Percentiles rank a stretch among this genome's conserved stretches.
phyloP scores from a whole-genome alignment of 1,140 invertebrate genomes.

The Drosophila tani region DNA sequence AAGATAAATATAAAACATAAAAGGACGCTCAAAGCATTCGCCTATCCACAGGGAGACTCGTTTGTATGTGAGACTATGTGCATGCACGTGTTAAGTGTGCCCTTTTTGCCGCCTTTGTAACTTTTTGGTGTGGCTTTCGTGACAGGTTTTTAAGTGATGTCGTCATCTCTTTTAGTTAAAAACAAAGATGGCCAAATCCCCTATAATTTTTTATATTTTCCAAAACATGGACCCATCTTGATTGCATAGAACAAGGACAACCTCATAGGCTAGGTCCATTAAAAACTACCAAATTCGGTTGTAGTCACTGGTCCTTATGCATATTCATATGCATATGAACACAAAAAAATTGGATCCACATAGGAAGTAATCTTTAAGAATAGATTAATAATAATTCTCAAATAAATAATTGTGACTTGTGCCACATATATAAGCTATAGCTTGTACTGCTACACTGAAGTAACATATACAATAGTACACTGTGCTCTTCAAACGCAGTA shows the following conservation, averaged over 20 bases:
- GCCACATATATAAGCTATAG: no score
- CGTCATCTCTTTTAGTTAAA: neutral
- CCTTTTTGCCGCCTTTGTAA: constrained; percentile 18
- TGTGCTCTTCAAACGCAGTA: no score
- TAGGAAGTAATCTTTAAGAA: no score
- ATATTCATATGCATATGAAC: no score
- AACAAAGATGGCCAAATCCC: neutral
- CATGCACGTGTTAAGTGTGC: constrained; percentile 22
- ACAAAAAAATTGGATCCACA: no score
- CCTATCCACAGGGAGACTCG: constrained; percentile 40
- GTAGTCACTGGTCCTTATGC: no score
- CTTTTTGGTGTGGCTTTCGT: constrained; percentile 9
- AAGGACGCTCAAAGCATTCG: constrained; percentile 37
- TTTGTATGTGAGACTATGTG: constrained; percentile 28
- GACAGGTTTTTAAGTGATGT: constrained; percentile 22
- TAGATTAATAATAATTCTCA: no score
- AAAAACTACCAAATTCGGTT: neutral
- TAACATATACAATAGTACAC: no score
- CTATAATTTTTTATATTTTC: neutral
- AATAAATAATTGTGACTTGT: no score
- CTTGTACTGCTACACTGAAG: no score
- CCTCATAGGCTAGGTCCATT: neutral
- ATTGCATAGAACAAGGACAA: neutral
- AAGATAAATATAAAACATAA: constrained; percentile 55
- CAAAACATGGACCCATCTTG: neutral